Conservation (phyloP, 2,888 invertebrate genomes). For the Crematogaster levior region DNA sequence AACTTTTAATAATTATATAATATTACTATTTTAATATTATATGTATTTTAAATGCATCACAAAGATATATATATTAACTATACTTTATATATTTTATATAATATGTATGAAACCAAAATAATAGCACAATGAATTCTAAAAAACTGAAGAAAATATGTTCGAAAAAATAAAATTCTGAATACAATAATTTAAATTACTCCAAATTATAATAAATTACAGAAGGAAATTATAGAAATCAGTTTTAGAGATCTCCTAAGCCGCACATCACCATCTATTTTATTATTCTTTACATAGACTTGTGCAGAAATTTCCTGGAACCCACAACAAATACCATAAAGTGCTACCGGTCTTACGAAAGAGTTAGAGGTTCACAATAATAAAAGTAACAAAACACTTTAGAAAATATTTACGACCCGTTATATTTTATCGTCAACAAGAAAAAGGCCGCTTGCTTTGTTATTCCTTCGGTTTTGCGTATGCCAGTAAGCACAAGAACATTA, state of each 20-base stretch:
- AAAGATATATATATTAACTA: too few relatives aligned
- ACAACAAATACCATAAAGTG: not conserved
- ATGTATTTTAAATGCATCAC: too few relatives aligned
- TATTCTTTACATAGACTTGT: not conserved
- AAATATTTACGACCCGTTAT: not conserved
- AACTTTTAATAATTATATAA: not conserved
- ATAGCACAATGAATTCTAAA: not conserved
- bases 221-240: not conserved
- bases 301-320: slow-evolving; percentile 8
- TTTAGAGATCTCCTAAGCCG: not conserved
- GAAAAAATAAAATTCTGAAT: not conserved
- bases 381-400: slow-evolving; percentile 4
- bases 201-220: not conserved
- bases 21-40: too few relatives aligned
- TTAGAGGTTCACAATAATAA: not conserved
- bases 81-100: too few relatives aligned
- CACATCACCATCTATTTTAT: not conserved
- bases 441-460: not conserved
- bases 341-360: slow-evolving; percentile 9
- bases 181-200: not conserved
- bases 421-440: slow-evolving; percentile 2
- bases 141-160: not conserved
- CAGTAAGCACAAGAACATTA: not conserved
- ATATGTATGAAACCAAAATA: too few relatives aligned
- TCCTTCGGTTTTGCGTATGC: not conserved